Evolutionary conservation across 1,140 invertebrate genomes (phyloP), one percentile per base, ranked within the genome.

Genomic region (Drosophila baimaii): DNA sequence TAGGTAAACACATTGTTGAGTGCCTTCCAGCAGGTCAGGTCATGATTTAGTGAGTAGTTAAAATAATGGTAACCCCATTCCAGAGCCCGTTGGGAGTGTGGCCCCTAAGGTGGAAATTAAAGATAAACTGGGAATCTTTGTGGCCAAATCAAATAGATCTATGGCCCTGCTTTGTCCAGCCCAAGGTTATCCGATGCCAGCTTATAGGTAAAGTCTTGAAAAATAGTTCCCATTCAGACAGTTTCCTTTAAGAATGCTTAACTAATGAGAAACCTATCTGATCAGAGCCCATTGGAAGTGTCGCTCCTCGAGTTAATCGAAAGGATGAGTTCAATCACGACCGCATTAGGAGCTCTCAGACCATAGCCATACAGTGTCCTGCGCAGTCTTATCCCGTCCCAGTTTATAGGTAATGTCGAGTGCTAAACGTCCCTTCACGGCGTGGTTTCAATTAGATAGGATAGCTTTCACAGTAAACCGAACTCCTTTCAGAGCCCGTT

Each of bases 201-300:
- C 94, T 64, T 94, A 93, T 92, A 94, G 94, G 94, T 94, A 93
- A 85, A 51, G 10, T 37, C 9, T 29, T 44, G 5, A 29, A 8
- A 5, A 5, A 8, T n/a, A 6, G 29, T 4, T 5, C 17, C 15
- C 31, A 31, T 66, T 73, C 66, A 85, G 55, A 37, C 63, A 56
- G 46, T 55, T 41, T 4, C 3, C 9, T 13, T 12, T 2, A 5
- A 39, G n/a, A 21, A 9, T 13, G 1, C 13, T 6, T 1, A 49
- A 25, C 31, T 52, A 31, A 31, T 10, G 5, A 21, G 10, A 17
- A 13, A 25, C 19, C 1, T 51, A 19, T 69, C 61, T 7, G 92
- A 96, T 7, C 92, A 97, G 96, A 97, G 90, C 96, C 96, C 15
- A 94, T 97, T 79, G 95, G 95, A 90, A 95, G 94, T 77, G 95